Conservation (phyloP, 2,888 invertebrate species). For the Mycalesis mineus region DNA sequence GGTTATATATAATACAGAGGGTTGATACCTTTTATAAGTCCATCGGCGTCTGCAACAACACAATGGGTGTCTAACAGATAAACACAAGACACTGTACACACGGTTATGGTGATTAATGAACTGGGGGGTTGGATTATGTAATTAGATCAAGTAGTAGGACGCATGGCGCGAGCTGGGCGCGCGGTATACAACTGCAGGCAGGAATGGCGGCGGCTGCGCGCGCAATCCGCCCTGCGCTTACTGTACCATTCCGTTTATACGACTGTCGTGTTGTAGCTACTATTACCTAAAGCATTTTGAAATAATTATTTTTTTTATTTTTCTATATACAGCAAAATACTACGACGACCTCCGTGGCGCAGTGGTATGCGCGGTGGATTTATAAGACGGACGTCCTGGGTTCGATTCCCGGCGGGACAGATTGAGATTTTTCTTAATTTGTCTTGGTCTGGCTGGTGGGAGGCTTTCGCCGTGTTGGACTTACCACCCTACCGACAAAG, state of each 20-base stretch:
- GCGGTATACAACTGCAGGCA: conserved; percentile 66
- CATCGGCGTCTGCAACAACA: conserved; percentile 28
- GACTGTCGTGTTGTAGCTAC: not conserved
- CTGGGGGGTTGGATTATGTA: conserved; percentile 48
- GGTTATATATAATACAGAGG: not conserved
- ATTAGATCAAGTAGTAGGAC: conserved; percentile 44
- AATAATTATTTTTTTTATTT: too few species aligned
- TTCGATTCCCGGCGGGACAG: too few species aligned
- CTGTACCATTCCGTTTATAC: conserved; percentile 34
- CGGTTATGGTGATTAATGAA: conserved; percentile 24
- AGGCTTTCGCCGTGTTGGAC: too few species aligned
- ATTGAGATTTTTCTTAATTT: too few species aligned
- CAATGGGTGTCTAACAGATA: conserved; percentile 26
- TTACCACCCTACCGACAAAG: too few species aligned
- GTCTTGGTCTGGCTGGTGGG: too few species aligned
- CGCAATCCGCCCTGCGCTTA: conserved; percentile 67
- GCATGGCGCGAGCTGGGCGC: conserved; percentile 65
- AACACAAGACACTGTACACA: conserved; percentile 31
- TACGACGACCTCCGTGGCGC: too few species aligned
- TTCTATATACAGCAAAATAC: too few species aligned
- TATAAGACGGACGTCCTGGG: too few species aligned
- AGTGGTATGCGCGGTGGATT: too few species aligned
- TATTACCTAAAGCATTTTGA: too few species aligned
- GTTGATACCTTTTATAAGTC: conserved; percentile 30
- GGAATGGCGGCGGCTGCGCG: conserved; percentile 71